Evolutionary conservation across 2,797 vertebrate genomes (phyloP).

Genomic region (Meriones psammophilus): DNA sequence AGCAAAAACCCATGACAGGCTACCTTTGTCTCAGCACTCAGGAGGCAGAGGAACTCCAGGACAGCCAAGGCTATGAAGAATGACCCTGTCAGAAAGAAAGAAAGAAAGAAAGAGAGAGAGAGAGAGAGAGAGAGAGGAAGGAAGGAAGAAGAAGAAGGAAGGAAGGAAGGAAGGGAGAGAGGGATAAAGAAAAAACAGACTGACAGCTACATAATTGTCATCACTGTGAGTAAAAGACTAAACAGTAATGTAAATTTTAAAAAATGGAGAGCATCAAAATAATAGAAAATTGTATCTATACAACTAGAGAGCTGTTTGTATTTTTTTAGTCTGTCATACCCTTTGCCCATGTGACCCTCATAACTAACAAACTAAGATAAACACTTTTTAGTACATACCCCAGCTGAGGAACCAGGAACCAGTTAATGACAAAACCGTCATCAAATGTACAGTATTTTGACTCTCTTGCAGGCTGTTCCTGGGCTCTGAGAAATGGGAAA

Average conservation of each 20-base stretch:
- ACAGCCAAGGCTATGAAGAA: neutral
- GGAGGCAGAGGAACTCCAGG: too few relatives aligned
- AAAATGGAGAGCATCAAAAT: conserved; percentile 1
- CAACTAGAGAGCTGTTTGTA: neutral
- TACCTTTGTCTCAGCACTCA: too few relatives aligned
- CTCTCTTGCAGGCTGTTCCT: neutral
- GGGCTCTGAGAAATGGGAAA: neutral
- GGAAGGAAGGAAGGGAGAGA: accelerated
- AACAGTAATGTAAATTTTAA: neutral
- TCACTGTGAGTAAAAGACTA: neutral
- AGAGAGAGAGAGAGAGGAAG: neutral
- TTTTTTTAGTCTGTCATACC: neutral
- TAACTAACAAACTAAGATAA: conserved; percentile 7
- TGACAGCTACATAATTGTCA: conserved; percentile 13
- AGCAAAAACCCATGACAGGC: neutral
- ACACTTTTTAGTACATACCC: neutral
- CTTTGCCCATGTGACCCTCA: neutral
- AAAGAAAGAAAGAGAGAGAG: neutral
- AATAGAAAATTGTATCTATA: conserved; percentile 23
- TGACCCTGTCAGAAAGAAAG: neutral
- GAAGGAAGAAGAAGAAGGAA: neutral
- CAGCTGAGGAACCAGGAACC: neutral
- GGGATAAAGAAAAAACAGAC: neutral
- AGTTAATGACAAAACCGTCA: neutral
- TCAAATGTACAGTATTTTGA: neutral